Evolutionary conservation across 2,113 vertebrate species (phyloP).

Genomic region (Petaurus breviceps): DNA sequence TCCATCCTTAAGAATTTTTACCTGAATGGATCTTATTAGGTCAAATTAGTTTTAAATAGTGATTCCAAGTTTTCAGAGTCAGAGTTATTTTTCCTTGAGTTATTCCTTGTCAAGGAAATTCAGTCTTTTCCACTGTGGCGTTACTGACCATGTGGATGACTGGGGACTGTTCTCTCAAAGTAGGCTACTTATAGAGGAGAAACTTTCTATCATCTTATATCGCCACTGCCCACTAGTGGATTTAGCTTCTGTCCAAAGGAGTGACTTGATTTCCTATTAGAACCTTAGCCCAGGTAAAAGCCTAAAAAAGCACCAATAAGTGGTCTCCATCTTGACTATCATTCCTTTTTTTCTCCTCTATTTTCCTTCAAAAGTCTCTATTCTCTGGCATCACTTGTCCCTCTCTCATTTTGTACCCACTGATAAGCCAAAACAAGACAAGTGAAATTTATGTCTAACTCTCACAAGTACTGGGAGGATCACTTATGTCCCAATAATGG

Average conservation of each 20-base stretch:
- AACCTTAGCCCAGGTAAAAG: not conserved
- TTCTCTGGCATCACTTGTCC: not conserved
- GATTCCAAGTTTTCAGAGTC: not conserved
- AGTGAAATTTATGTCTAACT: not conserved
- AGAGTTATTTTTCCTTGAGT: not conserved
- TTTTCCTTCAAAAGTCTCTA: not conserved
- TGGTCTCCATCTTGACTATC: not conserved
- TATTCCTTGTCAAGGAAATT: constrained; percentile 27
- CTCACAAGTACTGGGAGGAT: no score
- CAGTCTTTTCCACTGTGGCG: not conserved
- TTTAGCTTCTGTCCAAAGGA: not conserved
- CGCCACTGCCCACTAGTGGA: not conserved
- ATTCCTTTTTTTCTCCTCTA: not conserved
- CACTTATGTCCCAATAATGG: no score
- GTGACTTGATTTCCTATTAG: not conserved
- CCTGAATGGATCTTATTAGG: constrained; percentile 30
- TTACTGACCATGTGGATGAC: not conserved
- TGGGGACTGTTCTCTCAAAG: not conserved
- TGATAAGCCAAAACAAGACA: not conserved
- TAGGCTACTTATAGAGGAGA: not conserved
- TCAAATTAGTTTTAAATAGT: constrained; percentile 5
- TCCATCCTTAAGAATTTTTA: not conserved
- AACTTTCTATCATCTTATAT: no score
- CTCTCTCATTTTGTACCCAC: not conserved
- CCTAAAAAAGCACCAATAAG: not conserved